Evolutionary conservation across 2,113 vertebrate species (phyloP).

Genomic region (Amphilophus citrinellus): DNA sequence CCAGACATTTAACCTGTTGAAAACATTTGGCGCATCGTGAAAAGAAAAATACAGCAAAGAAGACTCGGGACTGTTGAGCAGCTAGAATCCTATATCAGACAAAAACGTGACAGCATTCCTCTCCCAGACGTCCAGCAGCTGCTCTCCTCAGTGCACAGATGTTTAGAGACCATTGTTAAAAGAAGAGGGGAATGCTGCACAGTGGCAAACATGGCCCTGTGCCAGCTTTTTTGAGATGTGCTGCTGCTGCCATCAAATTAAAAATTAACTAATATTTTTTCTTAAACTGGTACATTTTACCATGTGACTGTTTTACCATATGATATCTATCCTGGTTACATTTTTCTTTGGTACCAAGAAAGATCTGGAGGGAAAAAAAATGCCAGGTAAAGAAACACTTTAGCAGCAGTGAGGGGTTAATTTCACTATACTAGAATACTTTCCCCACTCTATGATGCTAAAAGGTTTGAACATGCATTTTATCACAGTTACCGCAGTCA

Average conservation of each 20-base stretch:
- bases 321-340: background rate
- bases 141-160: background rate
- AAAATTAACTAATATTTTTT: too few relatives aligned
- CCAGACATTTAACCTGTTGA: background rate
- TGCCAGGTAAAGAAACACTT: background rate
- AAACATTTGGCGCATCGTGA: background rate
- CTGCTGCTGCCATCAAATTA: too few relatives aligned
- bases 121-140: background rate
- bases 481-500: constrained; percentile 30
- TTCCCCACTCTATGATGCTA: constrained; percentile 7
- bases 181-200: too few relatives aligned
- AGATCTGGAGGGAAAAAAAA: background rate
- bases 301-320: too few relatives aligned
- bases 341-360: background rate
- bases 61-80: background rate
- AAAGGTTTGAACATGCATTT: constrained; percentile 46
- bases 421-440: background rate
- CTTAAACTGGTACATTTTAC: too few relatives aligned
- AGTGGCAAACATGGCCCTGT: background rate
- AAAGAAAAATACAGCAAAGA: too few relatives aligned
- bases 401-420: background rate
- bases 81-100: background rate
- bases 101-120: background rate
- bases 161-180: background rate
- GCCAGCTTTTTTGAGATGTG: too few relatives aligned